Percentiles rank a stretch among this genome's conserved stretches.
These are phyloP conservation scores for Corythaeola cristata DNA, from an alignment of 2,113 vertebrate genomes.

Conservation along the genomic window DNA sequence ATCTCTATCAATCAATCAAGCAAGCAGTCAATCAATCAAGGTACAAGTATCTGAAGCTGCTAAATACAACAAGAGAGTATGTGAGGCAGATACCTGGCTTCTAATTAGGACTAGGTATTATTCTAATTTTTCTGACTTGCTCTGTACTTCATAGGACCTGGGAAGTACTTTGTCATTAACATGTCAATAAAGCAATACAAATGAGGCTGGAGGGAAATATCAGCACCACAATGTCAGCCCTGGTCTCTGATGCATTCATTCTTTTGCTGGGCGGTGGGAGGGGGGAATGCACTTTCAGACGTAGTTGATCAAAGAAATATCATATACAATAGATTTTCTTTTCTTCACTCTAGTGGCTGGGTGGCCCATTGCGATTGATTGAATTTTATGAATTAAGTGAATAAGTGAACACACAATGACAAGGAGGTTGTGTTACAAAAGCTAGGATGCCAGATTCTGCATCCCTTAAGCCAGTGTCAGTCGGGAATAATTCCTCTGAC, in stretches of 20 bases:
- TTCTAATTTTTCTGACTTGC: constrained; percentile 59
- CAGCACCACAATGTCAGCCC: constrained; percentile 5
- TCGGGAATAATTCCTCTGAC: constrained; percentile 23
- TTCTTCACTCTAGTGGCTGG: constrained; percentile 26
- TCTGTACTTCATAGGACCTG: constrained; percentile 32
- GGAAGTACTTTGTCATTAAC: constrained; percentile 64
- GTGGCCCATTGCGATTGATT: constrained; percentile 55
- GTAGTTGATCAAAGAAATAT: constrained; percentile 55
- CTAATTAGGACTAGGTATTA: constrained; percentile 64
- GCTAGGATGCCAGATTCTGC: constrained; percentile 21
- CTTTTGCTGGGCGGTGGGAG: not conserved
- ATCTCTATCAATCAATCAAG: constrained; percentile 65
- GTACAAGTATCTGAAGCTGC: not conserved
- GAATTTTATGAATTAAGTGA: constrained; percentile 59
- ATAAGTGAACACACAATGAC: constrained; percentile 49
- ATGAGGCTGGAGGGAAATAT: constrained; percentile 62
- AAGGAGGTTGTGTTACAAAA: constrained; percentile 49
- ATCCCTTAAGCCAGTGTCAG: not conserved
- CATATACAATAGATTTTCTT: constrained; percentile 56
- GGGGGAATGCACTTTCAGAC: not conserved
- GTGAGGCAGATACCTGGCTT: constrained; percentile 57
- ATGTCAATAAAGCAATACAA: constrained; percentile 66
- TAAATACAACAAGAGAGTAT: constrained; percentile 23
- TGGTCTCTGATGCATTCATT: constrained; percentile 44
- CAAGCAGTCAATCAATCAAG: constrained; percentile 54